Percentiles rank a stretch among this genome's conserved stretches.
Conservation (phyloP, 64 coral and sea anemone species). For the Platygyra sinensis region DNA sequence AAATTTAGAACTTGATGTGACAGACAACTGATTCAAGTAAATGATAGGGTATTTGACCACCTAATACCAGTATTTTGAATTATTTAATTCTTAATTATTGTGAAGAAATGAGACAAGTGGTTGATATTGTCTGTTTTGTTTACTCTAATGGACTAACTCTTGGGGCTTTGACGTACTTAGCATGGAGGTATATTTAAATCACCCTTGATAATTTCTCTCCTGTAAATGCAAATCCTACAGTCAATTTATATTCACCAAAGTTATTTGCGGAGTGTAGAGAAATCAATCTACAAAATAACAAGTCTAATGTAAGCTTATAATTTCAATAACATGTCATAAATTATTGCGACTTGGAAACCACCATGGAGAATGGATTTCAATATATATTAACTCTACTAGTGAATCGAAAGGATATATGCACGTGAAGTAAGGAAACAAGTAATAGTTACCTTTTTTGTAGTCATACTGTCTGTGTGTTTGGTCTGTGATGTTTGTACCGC, state of each 20-base stretch:
- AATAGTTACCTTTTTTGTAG: conserved; percentile 50
- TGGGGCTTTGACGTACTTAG: background rate
- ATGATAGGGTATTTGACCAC: too few species aligned
- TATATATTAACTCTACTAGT: background rate
- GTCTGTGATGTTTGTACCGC: conserved; percentile 44
- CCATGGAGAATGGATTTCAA: background rate
- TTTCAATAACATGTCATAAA: background rate
- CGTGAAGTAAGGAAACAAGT: background rate
- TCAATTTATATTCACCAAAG: background rate
- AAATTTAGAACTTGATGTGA: too few species aligned
- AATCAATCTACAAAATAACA: background rate
- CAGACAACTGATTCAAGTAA: too few species aligned
- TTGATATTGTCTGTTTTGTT: too few species aligned
- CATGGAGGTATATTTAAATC: background rate
- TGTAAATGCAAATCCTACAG: background rate
- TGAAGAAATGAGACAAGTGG: too few species aligned
- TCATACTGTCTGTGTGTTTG: conserved; percentile 62
- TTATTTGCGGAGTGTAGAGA: background rate
- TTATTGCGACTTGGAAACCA: background rate
- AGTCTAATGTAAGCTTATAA: background rate
- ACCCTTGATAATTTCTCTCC: background rate
- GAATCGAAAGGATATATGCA: background rate
- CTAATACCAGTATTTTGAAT: too few species aligned
- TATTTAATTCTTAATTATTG: background rate
- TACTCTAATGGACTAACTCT: too few species aligned